These are phyloP conservation scores for Drosophila arawakana DNA, from an alignment of 1,140 invertebrate species.

Conservation along the genomic window DNA sequence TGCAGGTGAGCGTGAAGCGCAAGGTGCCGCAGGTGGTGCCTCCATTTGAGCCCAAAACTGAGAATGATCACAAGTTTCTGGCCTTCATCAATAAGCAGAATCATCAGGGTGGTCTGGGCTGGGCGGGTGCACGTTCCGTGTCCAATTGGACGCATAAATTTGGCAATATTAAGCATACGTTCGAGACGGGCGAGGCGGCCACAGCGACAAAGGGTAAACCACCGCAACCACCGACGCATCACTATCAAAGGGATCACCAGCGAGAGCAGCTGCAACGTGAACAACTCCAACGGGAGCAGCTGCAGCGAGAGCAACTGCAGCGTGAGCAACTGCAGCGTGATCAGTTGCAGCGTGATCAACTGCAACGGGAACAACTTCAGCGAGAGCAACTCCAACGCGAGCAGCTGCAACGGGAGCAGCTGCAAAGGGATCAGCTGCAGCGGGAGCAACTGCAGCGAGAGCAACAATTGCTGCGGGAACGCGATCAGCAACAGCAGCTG, in stretches of 20 bases:
- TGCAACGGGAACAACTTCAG: slow-evolving; percentile 62
- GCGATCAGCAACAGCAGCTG: slow-evolving; percentile 61
- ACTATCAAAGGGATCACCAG: slow-evolving; percentile 36
- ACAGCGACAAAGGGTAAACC: slow-evolving; percentile 72
- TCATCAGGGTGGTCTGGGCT: slow-evolving; percentile 81
- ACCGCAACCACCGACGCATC: slow-evolving; percentile 62
- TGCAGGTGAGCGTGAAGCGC: slow-evolving; percentile 86
- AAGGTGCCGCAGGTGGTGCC: slow-evolving; percentile 85
- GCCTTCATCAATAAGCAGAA: slow-evolving; percentile 92
- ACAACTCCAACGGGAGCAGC: slow-evolving; percentile 62
- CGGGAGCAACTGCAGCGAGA: slow-evolving; percentile 60
- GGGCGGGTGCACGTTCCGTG: slow-evolving; percentile 76
- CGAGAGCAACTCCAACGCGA: slow-evolving; percentile 62
- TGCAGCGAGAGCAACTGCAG: slow-evolving; percentile 64
- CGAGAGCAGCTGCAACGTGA: slow-evolving; percentile 53
- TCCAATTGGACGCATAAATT: slow-evolving; percentile 92
- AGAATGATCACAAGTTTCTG: slow-evolving; percentile 93
- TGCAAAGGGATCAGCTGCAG: slow-evolving; percentile 62
- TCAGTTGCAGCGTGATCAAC: slow-evolving; percentile 63
- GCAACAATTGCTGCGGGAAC: slow-evolving; percentile 67
- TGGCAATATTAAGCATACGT: slow-evolving; percentile 93
- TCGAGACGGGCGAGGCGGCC: slow-evolving; percentile 86
- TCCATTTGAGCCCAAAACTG: slow-evolving; percentile 91
- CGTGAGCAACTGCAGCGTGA: slow-evolving; percentile 51
- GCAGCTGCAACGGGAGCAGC: slow-evolving; percentile 57